Evolutionary conservation across 1,140 invertebrate genomes (phyloP).

Genomic region (Gonatopus flavifemur): DNA sequence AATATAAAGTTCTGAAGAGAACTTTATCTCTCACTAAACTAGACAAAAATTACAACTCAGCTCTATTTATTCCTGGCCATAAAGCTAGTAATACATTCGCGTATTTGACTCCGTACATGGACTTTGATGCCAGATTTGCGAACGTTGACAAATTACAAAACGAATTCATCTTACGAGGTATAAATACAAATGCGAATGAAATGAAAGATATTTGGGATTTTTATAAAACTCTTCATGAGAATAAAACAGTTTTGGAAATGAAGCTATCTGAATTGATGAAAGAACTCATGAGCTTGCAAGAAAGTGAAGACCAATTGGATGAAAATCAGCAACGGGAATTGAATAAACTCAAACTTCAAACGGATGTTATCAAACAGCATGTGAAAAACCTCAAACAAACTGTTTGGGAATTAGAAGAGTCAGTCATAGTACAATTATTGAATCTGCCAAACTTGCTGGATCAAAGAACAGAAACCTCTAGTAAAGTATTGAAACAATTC

Average conservation of each 20-base stretch:
- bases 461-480: slow-evolving; percentile 55
- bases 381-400: slow-evolving; percentile 60
- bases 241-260: slow-evolving; percentile 49
- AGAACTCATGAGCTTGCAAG: slow-evolving; percentile 40
- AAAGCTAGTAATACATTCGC: slow-evolving; percentile 64
- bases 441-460: slow-evolving; percentile 69
- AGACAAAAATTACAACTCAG: slow-evolving; percentile 50
- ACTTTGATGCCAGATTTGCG: slow-evolving; percentile 59
- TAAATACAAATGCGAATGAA: slow-evolving; percentile 53
- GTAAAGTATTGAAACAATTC: slow-evolving; percentile 53
- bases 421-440: slow-evolving; percentile 60
- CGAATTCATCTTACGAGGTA: slow-evolving; percentile 54
- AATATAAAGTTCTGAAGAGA: no score
- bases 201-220: slow-evolving; percentile 59
- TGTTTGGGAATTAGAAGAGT: slow-evolving; percentile 65
- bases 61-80: slow-evolving; percentile 65
- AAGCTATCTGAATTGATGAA: slow-evolving; percentile 46
- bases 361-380: slow-evolving; percentile 62
- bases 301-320: slow-evolving; percentile 45
- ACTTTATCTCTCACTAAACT: not conserved
- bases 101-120: slow-evolving; percentile 63
- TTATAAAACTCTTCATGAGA: slow-evolving; percentile 52
- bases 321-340: slow-evolving; percentile 47
- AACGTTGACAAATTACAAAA: slow-evolving; percentile 54
- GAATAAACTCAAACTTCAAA: slow-evolving; percentile 59